phyloP scores from a whole-genome alignment of 2,888 invertebrate genomes.

The Drosophila demipolita region DNA sequence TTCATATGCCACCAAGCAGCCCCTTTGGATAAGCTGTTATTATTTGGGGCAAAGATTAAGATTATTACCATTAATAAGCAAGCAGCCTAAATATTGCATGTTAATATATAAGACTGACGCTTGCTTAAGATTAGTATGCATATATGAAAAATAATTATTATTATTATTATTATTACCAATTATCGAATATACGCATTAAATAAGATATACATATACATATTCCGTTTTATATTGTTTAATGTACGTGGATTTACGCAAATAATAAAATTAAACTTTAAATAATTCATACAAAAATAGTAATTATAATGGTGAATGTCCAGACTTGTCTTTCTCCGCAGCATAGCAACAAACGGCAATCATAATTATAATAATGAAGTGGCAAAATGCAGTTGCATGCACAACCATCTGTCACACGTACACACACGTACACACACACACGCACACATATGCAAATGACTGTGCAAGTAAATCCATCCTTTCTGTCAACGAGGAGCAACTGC shows the following conservation, averaged over 20 bases:
- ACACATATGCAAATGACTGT: not conserved
- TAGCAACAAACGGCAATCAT: not conserved
- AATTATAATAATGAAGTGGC: not conserved
- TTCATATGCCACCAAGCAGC: not conserved
- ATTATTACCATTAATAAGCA: slow-evolving; percentile 21
- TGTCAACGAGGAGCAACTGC: not conserved
- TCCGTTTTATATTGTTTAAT: not conserved
- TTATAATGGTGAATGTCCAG: not conserved
- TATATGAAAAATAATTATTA: not conserved
- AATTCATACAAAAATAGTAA: not conserved
- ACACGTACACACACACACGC: not conserved
- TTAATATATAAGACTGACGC: not conserved
- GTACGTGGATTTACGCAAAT: not conserved
- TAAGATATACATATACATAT: not conserved
- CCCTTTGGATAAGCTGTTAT: not conserved
- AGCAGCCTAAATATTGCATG: slow-evolving; percentile 6
- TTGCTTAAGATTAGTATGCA: not conserved
- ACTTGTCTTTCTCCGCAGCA: not conserved
- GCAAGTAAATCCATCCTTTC: not conserved
- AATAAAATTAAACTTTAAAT: not conserved
- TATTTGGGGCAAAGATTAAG: slow-evolving; percentile 2
- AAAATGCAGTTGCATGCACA: not conserved
- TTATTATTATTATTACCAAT: too few species aligned
- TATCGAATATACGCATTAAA: not conserved
- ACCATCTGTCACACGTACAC: not conserved